Evolutionary conservation across 1,140 invertebrate species (phyloP).

Genomic region (Atta colombica): DNA sequence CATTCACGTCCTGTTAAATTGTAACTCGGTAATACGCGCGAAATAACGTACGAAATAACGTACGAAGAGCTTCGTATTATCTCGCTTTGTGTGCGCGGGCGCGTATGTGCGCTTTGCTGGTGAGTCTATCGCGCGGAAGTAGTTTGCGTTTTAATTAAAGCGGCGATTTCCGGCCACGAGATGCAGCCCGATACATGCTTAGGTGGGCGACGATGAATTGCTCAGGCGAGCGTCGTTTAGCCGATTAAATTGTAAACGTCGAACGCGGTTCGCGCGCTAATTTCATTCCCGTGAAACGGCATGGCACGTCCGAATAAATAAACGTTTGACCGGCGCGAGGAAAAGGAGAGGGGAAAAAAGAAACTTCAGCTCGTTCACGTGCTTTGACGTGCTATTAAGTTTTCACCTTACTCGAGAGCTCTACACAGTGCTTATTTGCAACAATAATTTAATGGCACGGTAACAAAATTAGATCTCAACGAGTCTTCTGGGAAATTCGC

Average conservation of each 20-base stretch:
- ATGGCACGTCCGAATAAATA: conserved; percentile 34
- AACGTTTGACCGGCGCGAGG: conserved; percentile 16
- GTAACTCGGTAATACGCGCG: conserved; percentile 73
- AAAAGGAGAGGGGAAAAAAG: background rate
- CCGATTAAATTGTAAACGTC: conserved; percentile 60
- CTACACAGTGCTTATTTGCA: background rate
- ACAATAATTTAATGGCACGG: conserved; percentile 17
- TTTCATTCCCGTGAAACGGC: conserved; percentile 36
- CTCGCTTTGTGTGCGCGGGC: background rate
- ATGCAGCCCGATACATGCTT: conserved; percentile 46
- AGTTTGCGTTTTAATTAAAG: conserved; percentile 65
- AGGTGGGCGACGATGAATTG: conserved; percentile 47
- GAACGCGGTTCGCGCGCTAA: conserved; percentile 36
- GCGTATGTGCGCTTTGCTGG: background rate
- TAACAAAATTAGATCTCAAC: conserved; percentile 10
- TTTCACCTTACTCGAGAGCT: conserved; percentile 22
- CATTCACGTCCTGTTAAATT: conserved; percentile 54
- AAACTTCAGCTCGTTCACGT: background rate
- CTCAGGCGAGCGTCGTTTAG: conserved; percentile 46
- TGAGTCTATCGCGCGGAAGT: conserved; percentile 58
- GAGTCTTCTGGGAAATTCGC: background rate
- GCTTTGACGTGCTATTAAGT: background rate
- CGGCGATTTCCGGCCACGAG: conserved; percentile 61
- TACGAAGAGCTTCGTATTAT: conserved; percentile 56
- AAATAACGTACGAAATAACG: conserved; percentile 64